phyloP scores from a whole-genome alignment of 2,113 vertebrate genomes.

The Gracilinanus agilis region DNA sequence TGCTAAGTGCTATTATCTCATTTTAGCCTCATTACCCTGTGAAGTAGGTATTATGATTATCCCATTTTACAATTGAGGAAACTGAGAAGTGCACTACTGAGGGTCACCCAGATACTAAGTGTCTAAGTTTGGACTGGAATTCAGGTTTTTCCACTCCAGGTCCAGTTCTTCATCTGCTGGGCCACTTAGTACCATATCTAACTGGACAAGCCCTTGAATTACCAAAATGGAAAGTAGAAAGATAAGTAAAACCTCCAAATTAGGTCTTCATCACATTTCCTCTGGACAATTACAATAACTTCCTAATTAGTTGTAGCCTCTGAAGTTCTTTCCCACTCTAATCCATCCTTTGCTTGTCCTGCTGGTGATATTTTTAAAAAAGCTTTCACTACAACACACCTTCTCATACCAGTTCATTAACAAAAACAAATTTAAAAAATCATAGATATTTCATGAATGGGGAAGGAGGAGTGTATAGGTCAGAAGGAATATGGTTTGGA shows the following conservation, averaged over 20 bases:
- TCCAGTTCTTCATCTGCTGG: not conserved
- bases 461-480: too few relatives aligned
- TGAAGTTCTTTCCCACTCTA: not conserved
- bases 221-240: not conserved
- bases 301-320: not conserved
- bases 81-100: not conserved
- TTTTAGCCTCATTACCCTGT: too few relatives aligned
- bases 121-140: not conserved
- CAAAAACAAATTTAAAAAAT: too few relatives aligned
- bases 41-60: too few relatives aligned
- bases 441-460: too few relatives aligned
- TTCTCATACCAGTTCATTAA: too few relatives aligned
- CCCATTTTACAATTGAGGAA: too few relatives aligned
- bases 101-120: not conserved
- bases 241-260: not conserved
- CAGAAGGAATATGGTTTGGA: too few relatives aligned
- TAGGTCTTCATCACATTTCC: not conserved
- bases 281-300: not conserved
- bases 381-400: too few relatives aligned
- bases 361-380: not conserved
- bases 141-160: not conserved
- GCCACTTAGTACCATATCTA: not conserved
- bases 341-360: not conserved
- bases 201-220: not conserved
- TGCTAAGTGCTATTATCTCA: too few relatives aligned